Evolutionary conservation across 2,113 vertebrate genomes (phyloP).

Genomic region (Zosterops borbonicus): DNA sequence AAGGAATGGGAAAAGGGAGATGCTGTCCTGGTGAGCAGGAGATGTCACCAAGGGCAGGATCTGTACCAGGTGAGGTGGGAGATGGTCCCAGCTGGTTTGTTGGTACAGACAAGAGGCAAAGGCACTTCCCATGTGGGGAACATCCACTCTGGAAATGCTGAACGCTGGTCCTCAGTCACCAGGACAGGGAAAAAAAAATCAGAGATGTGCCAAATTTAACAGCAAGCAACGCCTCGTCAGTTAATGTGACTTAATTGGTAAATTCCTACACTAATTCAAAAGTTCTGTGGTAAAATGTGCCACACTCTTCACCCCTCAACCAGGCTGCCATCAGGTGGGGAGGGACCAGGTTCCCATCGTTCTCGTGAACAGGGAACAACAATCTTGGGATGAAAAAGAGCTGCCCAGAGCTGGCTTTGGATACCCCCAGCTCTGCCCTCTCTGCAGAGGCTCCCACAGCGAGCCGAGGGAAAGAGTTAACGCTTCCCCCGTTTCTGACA

Average conservation of each 20-base stretch:
- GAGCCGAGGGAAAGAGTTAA: constrained; percentile 42
- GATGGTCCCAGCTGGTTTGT: not conserved
- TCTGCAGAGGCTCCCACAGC: not conserved
- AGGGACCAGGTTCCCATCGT: rapidly evolving
- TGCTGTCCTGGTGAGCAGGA: not conserved
- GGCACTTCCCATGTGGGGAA: not conserved
- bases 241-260: not conserved
- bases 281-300: not conserved
- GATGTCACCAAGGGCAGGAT: not conserved
- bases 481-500: not conserved
- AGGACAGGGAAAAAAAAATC: not conserved
- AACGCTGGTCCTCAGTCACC: not conserved
- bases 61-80: rapidly evolving
- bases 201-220: not conserved
- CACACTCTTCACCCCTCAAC: not conserved
- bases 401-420: not conserved
- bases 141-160: not conserved
- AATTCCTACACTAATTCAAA: not conserved
- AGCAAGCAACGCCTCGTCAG: not conserved
- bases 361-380: not conserved
- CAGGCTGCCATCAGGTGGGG: not conserved
- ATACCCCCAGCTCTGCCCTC: not conserved
- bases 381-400: rapidly evolving
- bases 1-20: not conserved
- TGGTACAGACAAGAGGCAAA: not conserved